These are phyloP conservation scores for Dolichomitus sp. DNA, from an alignment of 2,888 invertebrate species.

Conservation along the genomic window DNA sequence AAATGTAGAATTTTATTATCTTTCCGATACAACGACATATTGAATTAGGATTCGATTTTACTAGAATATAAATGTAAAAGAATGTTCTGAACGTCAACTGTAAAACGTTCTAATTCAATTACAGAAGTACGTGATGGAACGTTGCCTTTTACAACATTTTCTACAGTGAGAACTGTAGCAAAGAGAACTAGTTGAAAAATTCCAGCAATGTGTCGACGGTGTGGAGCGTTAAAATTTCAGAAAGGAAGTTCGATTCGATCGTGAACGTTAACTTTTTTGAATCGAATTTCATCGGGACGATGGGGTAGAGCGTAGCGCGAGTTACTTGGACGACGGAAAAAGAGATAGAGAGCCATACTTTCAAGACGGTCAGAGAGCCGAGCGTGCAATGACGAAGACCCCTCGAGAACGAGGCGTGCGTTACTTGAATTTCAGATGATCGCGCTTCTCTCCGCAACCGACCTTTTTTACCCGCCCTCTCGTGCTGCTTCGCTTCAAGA, in stretches of 20 bases:
- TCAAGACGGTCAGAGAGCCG: slow-evolving; percentile 49
- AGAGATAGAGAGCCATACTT: slow-evolving; percentile 49
- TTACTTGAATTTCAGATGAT: slow-evolving; percentile 73
- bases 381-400: slow-evolving; percentile 56
- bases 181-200: slow-evolving; percentile 50
- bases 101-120: slow-evolving; percentile 17
- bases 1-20: background rate
- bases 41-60: background rate
- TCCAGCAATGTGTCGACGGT: slow-evolving; percentile 57
- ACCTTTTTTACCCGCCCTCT: slow-evolving; percentile 19
- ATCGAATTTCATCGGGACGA: slow-evolving; percentile 59
- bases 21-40: background rate
- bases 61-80: background rate
- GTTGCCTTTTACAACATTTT: background rate
- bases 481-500: slow-evolving; percentile 55
- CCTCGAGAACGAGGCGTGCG: slow-evolving; percentile 70
- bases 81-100: background rate
- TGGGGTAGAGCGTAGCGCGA: slow-evolving; percentile 29
- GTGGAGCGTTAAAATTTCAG: slow-evolving; percentile 62
- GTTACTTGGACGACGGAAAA: slow-evolving; percentile 41
- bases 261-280: slow-evolving; percentile 68
- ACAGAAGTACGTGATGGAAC: slow-evolving; percentile 6
- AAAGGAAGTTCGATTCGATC: slow-evolving; percentile 55
- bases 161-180: background rate
- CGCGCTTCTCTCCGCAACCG: slow-evolving; percentile 46